These are phyloP conservation scores for Aphaenogaster rudis DNA, from an alignment of 1,140 invertebrate species.

Conservation along the genomic window DNA sequence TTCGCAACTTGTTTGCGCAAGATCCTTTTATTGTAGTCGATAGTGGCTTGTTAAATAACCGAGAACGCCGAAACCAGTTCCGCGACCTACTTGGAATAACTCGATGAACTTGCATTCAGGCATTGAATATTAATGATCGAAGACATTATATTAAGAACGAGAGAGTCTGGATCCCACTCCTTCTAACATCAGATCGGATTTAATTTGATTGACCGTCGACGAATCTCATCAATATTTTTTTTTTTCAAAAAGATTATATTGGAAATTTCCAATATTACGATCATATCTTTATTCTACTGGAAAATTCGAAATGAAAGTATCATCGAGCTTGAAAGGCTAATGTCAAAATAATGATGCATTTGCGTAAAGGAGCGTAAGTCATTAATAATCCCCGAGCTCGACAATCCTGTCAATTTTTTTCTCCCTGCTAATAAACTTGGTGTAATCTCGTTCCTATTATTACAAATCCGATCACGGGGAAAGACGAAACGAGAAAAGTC, in stretches of 20 bases:
- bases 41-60: conserved; percentile 61
- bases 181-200: conserved; percentile 2
- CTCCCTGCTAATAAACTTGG: conserved; percentile 13
- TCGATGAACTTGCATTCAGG: conserved; percentile 54
- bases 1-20: conserved; percentile 22
- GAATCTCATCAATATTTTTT: background rate
- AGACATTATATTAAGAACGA: conserved; percentile 18
- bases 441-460: conserved; percentile 42
- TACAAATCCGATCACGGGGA: conserved; percentile 26
- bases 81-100: conserved; percentile 65
- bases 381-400: conserved; percentile 23
- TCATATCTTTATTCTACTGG: background rate
- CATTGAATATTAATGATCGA: conserved; percentile 70
- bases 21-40: conserved; percentile 31
- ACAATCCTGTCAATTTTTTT: conserved; percentile 9
- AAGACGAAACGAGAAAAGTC: conserved; percentile 45
- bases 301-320: conserved; percentile 27
- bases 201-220: background rate
- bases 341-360: conserved; percentile 12
- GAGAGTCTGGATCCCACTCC: background rate
- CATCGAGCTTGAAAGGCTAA: background rate
- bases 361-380: background rate
- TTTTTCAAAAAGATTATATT: background rate
- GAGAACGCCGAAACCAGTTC: conserved; percentile 64
- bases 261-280: background rate